Evolutionary conservation across 2,113 vertebrate species (phyloP).

Genomic region (Mesoclemmys tuberculata): DNA sequence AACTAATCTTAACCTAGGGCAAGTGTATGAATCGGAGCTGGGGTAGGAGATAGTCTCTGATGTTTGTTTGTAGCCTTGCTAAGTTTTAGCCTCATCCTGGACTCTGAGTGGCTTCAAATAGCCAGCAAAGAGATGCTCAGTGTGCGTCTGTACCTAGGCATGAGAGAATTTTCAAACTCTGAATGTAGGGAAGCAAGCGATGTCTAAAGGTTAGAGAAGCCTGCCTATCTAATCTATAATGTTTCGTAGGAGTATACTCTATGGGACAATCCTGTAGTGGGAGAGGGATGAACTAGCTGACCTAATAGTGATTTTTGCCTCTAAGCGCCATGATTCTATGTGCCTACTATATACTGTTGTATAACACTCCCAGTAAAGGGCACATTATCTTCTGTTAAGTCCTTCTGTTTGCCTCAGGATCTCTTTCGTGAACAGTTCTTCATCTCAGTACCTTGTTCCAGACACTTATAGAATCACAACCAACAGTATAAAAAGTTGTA

Average conservation of each 20-base stretch:
- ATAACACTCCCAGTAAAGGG: not conserved
- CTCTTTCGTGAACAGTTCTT: not conserved
- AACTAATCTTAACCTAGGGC: not conserved
- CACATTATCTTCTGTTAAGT: not conserved
- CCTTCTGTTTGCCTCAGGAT: not conserved
- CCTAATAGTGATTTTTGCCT: not conserved
- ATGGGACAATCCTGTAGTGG: not conserved
- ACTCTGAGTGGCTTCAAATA: not conserved
- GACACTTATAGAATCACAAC: not conserved
- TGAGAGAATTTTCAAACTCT: constrained; percentile 9
- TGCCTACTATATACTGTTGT: too few species aligned
- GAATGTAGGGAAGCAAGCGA: not conserved
- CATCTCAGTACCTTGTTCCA: not conserved
- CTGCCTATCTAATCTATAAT: not conserved
- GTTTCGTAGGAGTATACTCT: not conserved
- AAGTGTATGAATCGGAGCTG: constrained; percentile 47
- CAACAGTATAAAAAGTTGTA: not conserved
- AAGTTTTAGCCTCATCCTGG: fast-evolving
- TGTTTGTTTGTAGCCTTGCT: not conserved
- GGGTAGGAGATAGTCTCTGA: not conserved
- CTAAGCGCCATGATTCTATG: not conserved
- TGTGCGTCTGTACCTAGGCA: not conserved
- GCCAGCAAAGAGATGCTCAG: not conserved
- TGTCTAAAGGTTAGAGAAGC: not conserved
- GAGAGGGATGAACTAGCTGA: not conserved